Evolutionary conservation across 2,797 vertebrate species (phyloP).

Genomic region (Echiichthys vipera): DNA sequence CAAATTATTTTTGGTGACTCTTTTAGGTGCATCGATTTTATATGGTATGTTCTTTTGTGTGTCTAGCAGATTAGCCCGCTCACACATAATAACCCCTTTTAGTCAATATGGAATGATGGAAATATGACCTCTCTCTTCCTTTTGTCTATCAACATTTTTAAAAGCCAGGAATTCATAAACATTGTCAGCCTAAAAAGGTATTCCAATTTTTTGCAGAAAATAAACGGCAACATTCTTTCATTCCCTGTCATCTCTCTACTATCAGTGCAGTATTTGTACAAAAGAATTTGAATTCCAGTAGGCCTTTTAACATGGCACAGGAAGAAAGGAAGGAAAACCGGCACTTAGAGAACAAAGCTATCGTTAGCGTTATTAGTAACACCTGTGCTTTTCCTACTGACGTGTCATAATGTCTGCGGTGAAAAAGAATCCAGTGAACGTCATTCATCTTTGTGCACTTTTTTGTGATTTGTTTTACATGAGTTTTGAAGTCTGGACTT

Average conservation of each 20-base stretch:
- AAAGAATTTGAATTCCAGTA: background rate
- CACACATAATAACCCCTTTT: background rate
- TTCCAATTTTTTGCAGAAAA: too few species aligned
- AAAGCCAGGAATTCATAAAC: background rate
- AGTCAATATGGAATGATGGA: background rate
- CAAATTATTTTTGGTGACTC: background rate
- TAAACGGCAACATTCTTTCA: too few species aligned
- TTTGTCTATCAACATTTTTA: too few species aligned
- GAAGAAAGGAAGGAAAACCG: background rate
- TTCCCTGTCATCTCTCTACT: background rate
- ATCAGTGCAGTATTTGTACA: too few species aligned
- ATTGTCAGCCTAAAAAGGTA: background rate
- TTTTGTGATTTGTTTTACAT: background rate
- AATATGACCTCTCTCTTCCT: background rate
- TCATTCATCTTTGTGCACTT: background rate
- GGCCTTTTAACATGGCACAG: background rate
- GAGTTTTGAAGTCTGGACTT: background rate
- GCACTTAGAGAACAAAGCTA: background rate
- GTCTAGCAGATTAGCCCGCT: background rate
- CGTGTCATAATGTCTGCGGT: background rate
- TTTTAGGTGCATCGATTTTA: background rate
- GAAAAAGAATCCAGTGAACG: background rate
- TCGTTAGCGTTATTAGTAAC: background rate
- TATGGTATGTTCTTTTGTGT: background rate
- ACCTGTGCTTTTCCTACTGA: background rate